A percentile compares a stretch with the other conserved stretches of the same genome.
Conservation (phyloP, 2,888 invertebrate genomes). For the Nomada flava region DNA sequence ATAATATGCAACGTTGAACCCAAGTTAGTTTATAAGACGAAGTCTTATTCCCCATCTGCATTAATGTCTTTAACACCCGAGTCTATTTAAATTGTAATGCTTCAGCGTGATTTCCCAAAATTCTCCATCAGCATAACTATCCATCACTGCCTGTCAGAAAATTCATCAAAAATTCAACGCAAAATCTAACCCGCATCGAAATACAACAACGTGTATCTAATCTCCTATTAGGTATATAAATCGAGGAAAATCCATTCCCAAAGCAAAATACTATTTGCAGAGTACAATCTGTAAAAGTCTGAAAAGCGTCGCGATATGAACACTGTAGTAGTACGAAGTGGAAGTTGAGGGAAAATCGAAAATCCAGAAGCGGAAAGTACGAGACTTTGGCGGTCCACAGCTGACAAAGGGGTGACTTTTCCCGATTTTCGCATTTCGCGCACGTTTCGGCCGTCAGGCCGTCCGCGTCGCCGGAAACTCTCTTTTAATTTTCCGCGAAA, state of each 20-base stretch:
- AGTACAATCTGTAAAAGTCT: background rate
- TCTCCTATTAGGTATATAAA: too few species aligned
- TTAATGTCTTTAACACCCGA: slow-evolving; percentile 19
- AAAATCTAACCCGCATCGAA: too few species aligned
- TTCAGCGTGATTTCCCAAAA: slow-evolving; percentile 1
- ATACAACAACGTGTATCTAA: too few species aligned
- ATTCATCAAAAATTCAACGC: background rate
- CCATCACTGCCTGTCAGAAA: background rate
- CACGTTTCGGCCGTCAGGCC: slow-evolving; percentile 62
- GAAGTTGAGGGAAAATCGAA: slow-evolving; percentile 63
- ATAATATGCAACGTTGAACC: slow-evolving; percentile 15
- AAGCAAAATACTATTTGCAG: background rate
- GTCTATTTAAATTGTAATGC: slow-evolving; percentile 6
- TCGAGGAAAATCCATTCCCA: background rate
- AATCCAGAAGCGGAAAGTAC: slow-evolving; percentile 62
- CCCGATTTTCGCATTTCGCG: slow-evolving; percentile 66
- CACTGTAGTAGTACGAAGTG: background rate
- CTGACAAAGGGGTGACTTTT: slow-evolving; percentile 60
- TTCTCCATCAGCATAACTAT: background rate
- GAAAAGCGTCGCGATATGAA: slow-evolving; percentile 2
- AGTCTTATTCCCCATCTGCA: slow-evolving; percentile 28
- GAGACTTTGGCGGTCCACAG: slow-evolving; percentile 25
- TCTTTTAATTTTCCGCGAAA: slow-evolving; percentile 80
- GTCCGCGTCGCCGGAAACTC: slow-evolving; percentile 73
- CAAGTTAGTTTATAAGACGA: background rate